Conservation (phyloP, 2,113 vertebrate species). For the pig (Sus scrofa) region T2T-Sscrofa CM000812.6:88246501-88247000, state of each 20-base stretch:
- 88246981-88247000: neutral
- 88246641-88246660: neutral
- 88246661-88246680: neutral
- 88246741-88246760: neutral
- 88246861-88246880: neutral
- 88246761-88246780: neutral
- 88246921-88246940: too few relatives aligned
- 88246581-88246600: neutral
- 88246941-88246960: neutral
- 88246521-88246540: neutral
- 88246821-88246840: neutral
- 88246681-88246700: neutral
- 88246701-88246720: neutral
- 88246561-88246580: neutral
- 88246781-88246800: neutral
- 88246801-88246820: neutral
- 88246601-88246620: neutral
- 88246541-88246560: neutral
- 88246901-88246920: neutral
- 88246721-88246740: neutral
- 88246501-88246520: neutral
- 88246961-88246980: neutral
- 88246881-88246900: neutral
- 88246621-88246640: neutral
- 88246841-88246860: too few relatives aligned